Evolutionary conservation across 1,140 invertebrate genomes (phyloP), one percentile per base, ranked within the genome.

Genomic region (Apolygus lucorum): DNA sequence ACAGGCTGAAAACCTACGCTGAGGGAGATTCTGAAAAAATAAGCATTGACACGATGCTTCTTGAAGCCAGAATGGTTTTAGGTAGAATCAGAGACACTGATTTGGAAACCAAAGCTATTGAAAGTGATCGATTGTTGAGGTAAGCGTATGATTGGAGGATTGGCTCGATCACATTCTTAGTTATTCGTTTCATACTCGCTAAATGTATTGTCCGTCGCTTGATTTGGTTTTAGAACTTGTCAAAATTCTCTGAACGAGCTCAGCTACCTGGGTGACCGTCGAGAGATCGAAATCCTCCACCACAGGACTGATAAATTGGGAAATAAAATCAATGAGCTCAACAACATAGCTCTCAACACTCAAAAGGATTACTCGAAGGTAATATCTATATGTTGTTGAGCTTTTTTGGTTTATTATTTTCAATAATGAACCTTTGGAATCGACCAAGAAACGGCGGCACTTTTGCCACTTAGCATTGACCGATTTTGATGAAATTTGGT

Each of bases 41-140:
- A 22, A 85, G 83, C 70, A 82, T 85, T 1, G 82, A 84, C 52
- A 82, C 82, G 70, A 83, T 82, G 0, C 70, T 87, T 22, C 82
- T 84, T 71, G 84, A 85, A 74, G 85, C 85, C 0, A 81, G 80
- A 29, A 77, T 78, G 63, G 76, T 87, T 49, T 72, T 88, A 2
- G 82, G 82, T 21, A 75, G 81, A 28, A 81, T 89, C 17, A 84
- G 84, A 65, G 80, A 81, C 25, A 74, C 82, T 0, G 80, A 83
- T 68, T 77, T 87, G 22, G 71, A 76, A 2, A 75, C 74, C 34
- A 77, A 75, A 64, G 76, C 76, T 73, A 72, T 75, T 78, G 64
- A 80, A 75, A 73, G 82, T 74, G 67, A 84, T 79, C 73, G 77
- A 78, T 76, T 82, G 79, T 71, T 84, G 4, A 76, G 81, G 73